phyloP scores from a whole-genome alignment of 2,888 invertebrate genomes.

The Hyalella azteca region DNA sequence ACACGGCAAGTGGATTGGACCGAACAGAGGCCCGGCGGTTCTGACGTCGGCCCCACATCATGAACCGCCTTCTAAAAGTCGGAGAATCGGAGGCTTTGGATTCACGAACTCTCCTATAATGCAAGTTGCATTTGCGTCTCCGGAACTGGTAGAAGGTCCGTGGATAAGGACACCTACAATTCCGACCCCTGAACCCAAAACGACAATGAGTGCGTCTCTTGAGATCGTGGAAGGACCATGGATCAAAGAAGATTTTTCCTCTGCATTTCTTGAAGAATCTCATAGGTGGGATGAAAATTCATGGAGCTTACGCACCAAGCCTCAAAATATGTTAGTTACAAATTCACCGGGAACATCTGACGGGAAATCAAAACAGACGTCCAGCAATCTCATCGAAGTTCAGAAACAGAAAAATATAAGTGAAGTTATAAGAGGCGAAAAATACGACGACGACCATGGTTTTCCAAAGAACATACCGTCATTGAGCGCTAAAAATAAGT shows the following conservation, averaged over 20 bases:
- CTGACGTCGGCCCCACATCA: background rate
- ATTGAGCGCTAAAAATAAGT: no score
- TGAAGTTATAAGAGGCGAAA: no score
- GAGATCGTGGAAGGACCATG: constrained; percentile 4
- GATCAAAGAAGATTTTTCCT: background rate
- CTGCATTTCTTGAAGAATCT: no score
- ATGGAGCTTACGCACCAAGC: background rate
- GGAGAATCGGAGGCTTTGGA: no score
- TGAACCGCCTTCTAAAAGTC: background rate
- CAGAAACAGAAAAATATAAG: no score
- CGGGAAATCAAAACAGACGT: no score
- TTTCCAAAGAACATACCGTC: no score
- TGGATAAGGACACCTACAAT: background rate
- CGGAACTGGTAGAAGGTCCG: constrained; percentile 8
- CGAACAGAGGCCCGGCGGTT: constrained; percentile 8
- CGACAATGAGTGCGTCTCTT: background rate
- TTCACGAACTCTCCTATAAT: background rate
- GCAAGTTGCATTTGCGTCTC: constrained; percentile 3
- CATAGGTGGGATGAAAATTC: background rate
- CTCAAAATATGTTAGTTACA: no score
- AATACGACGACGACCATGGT: no score
- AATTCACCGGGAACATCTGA: no score
- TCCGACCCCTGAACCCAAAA: background rate
- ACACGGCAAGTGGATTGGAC: constrained; percentile 11
- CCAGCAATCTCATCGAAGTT: no score